Base-by-base conservation (phyloP, 2,888 invertebrate genomes). In the Eudemis profundana region DNA sequence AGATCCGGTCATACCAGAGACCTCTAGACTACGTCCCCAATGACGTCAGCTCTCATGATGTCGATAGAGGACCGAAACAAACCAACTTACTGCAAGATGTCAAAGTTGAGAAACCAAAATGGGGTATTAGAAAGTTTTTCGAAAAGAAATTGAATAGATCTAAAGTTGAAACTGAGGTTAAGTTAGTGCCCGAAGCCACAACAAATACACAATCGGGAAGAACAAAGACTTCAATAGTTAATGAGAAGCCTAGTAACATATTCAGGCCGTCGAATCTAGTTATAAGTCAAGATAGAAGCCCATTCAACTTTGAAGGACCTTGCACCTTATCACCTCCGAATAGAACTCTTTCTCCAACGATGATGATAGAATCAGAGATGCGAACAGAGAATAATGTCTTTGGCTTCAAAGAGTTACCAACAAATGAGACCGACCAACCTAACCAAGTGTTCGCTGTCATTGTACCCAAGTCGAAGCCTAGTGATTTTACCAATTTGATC, bases 11-110 rank as follows among this genome's bases (percentile, higher is more conserved):
- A 0, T 90, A 89, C 62, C 91, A 86, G 54, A 75, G 90, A 65
- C 90, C 90, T 0, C 49, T 92, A 4, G 95, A 96, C 0, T 96
- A 95, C 74, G 93, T 96, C 0, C 96, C 94, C 72, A 96, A 96
- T 76, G 95, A 95, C 57, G 96, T 96, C 21, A 94, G 93, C 62
- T 74, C 82, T 15, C 73, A 84, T 42, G 83, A 86, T 10, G 72
- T 78, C 0, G 84, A 86, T 44, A 74, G 87, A 70, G 82, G 83
- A 66, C 88, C 85, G 51, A 86, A 93, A 82, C 80, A 92, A 74
- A 87, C 93, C 0, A 84, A 94, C 75, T 57, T 89, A 49, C 78
- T 89, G 14, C 82, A 93, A 72, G 82, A 89, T 51, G 70, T 87
- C 0, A 84, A 83, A 69, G 69, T 87, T 0, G 85, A 87, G 42